Evolutionary conservation across 2,888 invertebrate species (phyloP), one percentile per base, ranked within the genome.

Genomic region (Petrolisthes cinctipes): DNA sequence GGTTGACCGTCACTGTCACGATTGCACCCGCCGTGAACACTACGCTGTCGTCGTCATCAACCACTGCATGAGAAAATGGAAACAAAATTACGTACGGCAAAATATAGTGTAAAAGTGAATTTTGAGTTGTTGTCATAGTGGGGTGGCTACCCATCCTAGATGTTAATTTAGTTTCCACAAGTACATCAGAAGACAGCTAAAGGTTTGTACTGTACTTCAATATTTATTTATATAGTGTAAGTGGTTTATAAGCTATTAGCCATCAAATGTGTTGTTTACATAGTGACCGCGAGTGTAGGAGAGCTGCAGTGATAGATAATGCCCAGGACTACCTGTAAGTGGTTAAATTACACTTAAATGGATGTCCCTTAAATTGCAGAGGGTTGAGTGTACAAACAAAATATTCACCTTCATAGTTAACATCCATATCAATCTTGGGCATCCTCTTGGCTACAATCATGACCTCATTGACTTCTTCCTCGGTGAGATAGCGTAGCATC

Each of bases 21-120:
- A 99, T 97, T 37, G 99, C 98, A 76, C 98, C 98, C 14, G 99
- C 98, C 0, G 99, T 99, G 88, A 99, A 98, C 86, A 97, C 97
- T 71, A 96, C 97, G 2, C 98, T 97, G 92, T 99, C 98, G 92
- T 99, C 99, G 93, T 99, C 99, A 92, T 98, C 98, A 92, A 99
- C 96, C 79, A 99, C 99, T 97, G 92, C 37, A 73, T 7, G 37
- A 56, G 66, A 23, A 61, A 4, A 57, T 3, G 71, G n/a, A 66
- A 6, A 57, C 37, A 37, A 37, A 37, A 37, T 37, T 37, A 37
- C n/a, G n/a, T n/a, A n/a, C n/a, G n/a, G n/a, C n/a, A n/a, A n/a
- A n/a, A n/a, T n/a, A n/a, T n/a, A n/a, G n/a, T n/a, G n/a, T n/a
- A n/a, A n/a, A n/a, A n/a, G n/a, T n/a, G n/a, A n/a, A n/a, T n/a